Percentiles rank a stretch among this genome's conserved stretches.
phyloP scores from a whole-genome alignment of 2,888 invertebrate species.

The Eupithecia inturbata region DNA sequence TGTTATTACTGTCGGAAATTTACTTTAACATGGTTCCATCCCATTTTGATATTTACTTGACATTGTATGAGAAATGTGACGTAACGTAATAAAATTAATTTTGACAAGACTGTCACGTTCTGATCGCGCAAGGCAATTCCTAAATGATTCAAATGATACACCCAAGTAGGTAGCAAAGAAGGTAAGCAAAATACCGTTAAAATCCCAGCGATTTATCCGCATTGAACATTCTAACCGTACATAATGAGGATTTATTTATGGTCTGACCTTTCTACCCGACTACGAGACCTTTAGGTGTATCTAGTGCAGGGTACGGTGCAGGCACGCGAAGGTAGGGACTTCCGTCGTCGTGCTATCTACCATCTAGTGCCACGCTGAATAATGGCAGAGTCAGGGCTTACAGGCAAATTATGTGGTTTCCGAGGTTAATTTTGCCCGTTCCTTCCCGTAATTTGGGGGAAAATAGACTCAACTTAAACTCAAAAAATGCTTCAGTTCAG shows the following conservation, averaged over 20 bases:
- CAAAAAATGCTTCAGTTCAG: background rate
- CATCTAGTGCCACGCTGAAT: slow-evolving; percentile 47
- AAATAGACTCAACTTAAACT: background rate
- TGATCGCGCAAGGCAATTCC: background rate
- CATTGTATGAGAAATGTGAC: background rate
- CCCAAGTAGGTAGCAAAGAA: too few species aligned
- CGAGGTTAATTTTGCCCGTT: background rate
- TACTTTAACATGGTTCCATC: background rate
- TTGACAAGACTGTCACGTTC: background rate
- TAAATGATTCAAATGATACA: background rate
- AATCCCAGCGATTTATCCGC: slow-evolving; percentile 20
- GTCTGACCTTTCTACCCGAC: slow-evolving; percentile 57
- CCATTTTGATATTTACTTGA: background rate
- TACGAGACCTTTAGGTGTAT: slow-evolving; percentile 50
- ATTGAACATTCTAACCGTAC: slow-evolving; percentile 37
- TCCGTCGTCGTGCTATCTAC: slow-evolving; percentile 57
- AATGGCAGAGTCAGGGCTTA: slow-evolving; percentile 35
- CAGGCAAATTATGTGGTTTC: slow-evolving; percentile 2
- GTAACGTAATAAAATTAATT: background rate
- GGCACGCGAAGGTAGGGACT: slow-evolving; percentile 58
- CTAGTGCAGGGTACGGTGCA: slow-evolving; percentile 56
- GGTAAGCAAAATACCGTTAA: background rate
- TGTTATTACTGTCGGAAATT: too few species aligned
- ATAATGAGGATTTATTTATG: slow-evolving; percentile 56
- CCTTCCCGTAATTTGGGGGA: background rate